Conservation (phyloP, 1,140 invertebrate species). For the Panulirus ornatus region DNA sequence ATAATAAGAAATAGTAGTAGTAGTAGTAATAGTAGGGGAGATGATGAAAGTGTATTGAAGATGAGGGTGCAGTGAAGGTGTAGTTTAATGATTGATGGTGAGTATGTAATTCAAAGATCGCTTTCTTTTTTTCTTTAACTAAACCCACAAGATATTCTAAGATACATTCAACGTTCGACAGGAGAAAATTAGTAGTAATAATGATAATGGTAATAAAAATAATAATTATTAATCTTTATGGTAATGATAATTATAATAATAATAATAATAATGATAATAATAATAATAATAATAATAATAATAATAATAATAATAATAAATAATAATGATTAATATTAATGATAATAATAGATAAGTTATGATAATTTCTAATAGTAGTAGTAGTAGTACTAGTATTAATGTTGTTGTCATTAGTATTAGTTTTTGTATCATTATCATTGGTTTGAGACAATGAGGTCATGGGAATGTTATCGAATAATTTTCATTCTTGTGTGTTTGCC, state of each 20-base stretch:
- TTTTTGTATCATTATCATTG: neutral
- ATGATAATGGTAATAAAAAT: too few species aligned
- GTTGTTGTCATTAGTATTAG: neutral
- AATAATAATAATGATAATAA: conserved; percentile 14
- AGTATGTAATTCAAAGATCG: too few species aligned
- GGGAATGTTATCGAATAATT: too few species aligned
- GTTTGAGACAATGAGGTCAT: too few species aligned
- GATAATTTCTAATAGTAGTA: neutral
- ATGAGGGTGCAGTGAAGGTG: too few species aligned
- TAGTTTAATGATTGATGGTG: too few species aligned
- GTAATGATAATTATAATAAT: neutral
- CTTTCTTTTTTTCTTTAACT: too few species aligned
- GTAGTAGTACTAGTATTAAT: neutral
- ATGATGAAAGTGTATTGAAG: neutral
- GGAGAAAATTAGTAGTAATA: too few species aligned
- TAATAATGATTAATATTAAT: neutral
- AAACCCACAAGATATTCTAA: too few species aligned
- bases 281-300: conserved; percentile 3
- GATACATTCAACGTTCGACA: too few species aligned
- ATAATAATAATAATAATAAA: conserved; percentile 8
- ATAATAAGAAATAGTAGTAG: too few species aligned
- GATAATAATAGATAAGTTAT: neutral
- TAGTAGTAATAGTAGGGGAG: neutral
- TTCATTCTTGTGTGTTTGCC: too few species aligned
- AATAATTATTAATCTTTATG: neutral